Evolutionary conservation across 2,797 vertebrate species (phyloP).

Genomic region (Urophycis tenuis): DNA sequence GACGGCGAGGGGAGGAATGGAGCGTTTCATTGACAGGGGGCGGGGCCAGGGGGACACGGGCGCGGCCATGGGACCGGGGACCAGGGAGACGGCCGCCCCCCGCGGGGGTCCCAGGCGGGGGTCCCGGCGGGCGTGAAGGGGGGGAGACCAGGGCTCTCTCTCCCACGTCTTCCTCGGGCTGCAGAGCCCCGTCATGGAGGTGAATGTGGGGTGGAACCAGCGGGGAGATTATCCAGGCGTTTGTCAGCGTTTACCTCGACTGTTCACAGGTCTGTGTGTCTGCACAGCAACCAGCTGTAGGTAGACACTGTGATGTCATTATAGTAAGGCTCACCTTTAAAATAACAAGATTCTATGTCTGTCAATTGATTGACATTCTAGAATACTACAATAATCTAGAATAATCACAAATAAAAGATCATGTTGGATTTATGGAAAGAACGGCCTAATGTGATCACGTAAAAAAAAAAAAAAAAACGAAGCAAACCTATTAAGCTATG

Average conservation of each 20-base stretch:
- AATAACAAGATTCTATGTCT: neutral
- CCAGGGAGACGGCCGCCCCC: slow-evolving; percentile 54
- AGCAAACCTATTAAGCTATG: slow-evolving; percentile 29
- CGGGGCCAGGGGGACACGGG: slow-evolving; percentile 66
- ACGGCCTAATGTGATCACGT: neutral
- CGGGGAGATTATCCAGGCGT: neutral
- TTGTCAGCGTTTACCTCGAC: slow-evolving; percentile 12
- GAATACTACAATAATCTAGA: neutral
- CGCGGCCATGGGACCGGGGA: slow-evolving; percentile 66
- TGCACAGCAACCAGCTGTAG: neutral
- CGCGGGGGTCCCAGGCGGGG: too few species aligned
- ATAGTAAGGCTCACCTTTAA: neutral
- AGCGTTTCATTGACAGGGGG: slow-evolving; percentile 78
- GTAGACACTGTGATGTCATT: neutral
- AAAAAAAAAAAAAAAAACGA: neutral
- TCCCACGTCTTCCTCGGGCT: neutral
- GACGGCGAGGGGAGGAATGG: slow-evolving; percentile 70
- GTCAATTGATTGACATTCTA: neutral
- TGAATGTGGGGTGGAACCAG: neutral
- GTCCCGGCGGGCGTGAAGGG: slow-evolving; percentile 33
- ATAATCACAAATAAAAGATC: neutral
- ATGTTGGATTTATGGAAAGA: neutral
- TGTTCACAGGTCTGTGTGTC: slow-evolving; percentile 4
- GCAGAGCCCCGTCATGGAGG: neutral
- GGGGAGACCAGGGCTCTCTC: neutral